Base-by-base conservation (phyloP, 2,797 vertebrate genomes). In the Amblyraja radiata region DNA sequence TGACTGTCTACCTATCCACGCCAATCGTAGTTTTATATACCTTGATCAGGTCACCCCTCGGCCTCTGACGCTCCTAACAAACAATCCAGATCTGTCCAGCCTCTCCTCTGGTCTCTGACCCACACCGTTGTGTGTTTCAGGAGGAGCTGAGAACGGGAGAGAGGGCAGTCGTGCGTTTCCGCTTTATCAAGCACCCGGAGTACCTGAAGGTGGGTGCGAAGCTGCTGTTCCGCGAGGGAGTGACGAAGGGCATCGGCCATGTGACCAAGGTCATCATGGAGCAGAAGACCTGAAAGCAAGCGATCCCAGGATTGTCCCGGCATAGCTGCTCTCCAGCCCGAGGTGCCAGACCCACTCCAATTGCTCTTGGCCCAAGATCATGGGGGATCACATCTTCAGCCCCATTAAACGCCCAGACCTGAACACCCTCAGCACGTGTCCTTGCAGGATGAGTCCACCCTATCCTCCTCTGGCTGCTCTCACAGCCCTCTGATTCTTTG, bases 201-300 rank as follows among this genome's bases (percentile, higher is more conserved):
- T 99, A 99, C 96, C 97, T 99, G 96, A 99, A 99, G 95, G 97
- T 98, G 0, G 98, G 98, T 46, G 98, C 99, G 91, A 99, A 99
- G 95, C 96, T 99, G 94, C 97, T 99, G 93, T 99, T 99, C 95
- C 97, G 99, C 94, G 97, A 99, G 96, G 98, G 99, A 13, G 97
- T 98, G 93, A 99, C 99, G 95, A 99, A 99, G 97, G 99, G 99
- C 93, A 99, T 99, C 79, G 99, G 99, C 93, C 99, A 99, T 10
- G 97, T 99, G 95, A 99, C 98, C 74, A 97, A 97, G 94, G 95
- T 99, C 28, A 71, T 79, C 71, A 68, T 58, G 93, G 93, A 93
- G 0, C 36, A 54, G 23, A 32, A 90, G 65, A 16, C 36, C 7
- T 2, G 11, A 46, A 36, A 25, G 9, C 16, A 54, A 79, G n/a